These are phyloP conservation scores for Oryzias sinensis DNA, from an alignment of 2,797 vertebrate genomes.

Conservation along the genomic window DNA sequence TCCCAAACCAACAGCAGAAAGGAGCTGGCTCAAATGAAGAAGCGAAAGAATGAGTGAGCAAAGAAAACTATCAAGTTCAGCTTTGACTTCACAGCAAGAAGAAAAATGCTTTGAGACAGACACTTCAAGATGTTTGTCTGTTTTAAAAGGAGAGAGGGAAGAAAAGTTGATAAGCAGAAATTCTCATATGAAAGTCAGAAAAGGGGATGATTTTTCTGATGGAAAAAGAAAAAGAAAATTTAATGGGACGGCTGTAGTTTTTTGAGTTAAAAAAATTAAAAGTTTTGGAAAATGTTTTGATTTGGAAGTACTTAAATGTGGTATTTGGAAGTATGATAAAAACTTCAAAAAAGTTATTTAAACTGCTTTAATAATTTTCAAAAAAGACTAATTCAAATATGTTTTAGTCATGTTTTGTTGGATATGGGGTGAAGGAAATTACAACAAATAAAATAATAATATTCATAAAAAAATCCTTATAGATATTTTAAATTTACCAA, in stretches of 20 bases:
- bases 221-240: background rate
- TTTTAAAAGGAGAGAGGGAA: conserved; percentile 23
- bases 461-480: too few relatives aligned
- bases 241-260: background rate
- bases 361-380: too few relatives aligned
- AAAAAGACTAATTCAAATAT: too few relatives aligned
- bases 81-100: conserved; percentile 58
- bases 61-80: conserved; percentile 66
- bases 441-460: too few relatives aligned
- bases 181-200: conserved; percentile 7
- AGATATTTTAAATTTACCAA: too few relatives aligned
- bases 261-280: background rate
- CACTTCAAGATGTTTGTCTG: conserved; percentile 33
- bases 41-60: conserved; percentile 62
- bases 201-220: conserved; percentile 3
- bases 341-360: too few relatives aligned
- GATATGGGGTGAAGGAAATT: too few relatives aligned
- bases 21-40: conserved; percentile 66
- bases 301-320: too few relatives aligned
- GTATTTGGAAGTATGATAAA: too few relatives aligned
- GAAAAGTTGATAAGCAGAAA: conserved; percentile 26
- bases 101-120: conserved; percentile 43
- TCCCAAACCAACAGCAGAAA: conserved; percentile 72
- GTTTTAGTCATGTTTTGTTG: too few relatives aligned
- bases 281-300: too few relatives aligned